Percentiles rank a stretch among this genome's conserved stretches.
These are phyloP conservation scores for Aulostomus chinensis DNA, from an alignment of 2,797 vertebrate species.

Conservation along the genomic window DNA sequence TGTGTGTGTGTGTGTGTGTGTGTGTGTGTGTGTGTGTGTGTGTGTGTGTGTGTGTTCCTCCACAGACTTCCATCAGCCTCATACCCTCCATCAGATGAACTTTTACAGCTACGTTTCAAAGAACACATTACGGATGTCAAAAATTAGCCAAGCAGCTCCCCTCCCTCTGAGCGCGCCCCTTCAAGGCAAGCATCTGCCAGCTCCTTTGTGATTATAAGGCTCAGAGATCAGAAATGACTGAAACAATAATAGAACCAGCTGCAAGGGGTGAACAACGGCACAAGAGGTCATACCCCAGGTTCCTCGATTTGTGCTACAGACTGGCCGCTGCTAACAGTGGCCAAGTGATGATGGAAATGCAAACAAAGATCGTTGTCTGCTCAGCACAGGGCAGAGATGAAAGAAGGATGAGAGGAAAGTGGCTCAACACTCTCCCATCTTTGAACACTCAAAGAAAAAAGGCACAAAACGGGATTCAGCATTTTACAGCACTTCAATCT, in stretches of 20 bases:
- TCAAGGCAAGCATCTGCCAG: slow-evolving; percentile 49
- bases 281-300: slow-evolving; percentile 1
- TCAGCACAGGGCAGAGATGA: slow-evolving; percentile 5
- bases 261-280: neutral
- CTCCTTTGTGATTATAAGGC: slow-evolving; percentile 24
- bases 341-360: slow-evolving; percentile 31
- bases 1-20: too few species aligned
- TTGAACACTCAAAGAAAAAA: too few species aligned
- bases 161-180: slow-evolving; percentile 4
- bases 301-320: neutral
- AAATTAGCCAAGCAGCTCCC: slow-evolving; percentile 21
- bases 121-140: slow-evolving; percentile 3
- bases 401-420: slow-evolving; percentile 3
- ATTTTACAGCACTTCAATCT: too few species aligned
- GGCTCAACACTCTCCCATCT: neutral
- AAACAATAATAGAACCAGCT: slow-evolving; percentile 12
- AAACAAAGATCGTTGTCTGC: slow-evolving; percentile 33
- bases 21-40: slow-evolving; percentile 1
- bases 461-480: too few species aligned
- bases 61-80: too few species aligned
- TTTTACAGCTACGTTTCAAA: neutral
- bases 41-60: neutral
- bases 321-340: neutral
- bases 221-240: slow-evolving; percentile 4
- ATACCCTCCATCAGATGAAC: slow-evolving; percentile 26